Evolutionary conservation across 2,888 invertebrate genomes (phyloP).

Genomic region (Thalpophila matura): DNA sequence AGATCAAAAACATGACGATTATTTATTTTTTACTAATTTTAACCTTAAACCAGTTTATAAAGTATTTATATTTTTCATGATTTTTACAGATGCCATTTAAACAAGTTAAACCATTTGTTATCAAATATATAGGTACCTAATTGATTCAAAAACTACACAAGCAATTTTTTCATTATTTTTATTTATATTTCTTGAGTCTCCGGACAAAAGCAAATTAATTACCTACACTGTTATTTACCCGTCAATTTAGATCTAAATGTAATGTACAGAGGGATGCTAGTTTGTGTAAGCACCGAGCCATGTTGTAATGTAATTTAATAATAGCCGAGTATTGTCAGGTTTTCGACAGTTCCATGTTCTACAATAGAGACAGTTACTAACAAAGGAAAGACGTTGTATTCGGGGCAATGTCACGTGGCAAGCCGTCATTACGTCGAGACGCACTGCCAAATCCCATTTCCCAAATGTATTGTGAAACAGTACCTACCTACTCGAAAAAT

Average conservation of each 20-base stretch:
- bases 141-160: too few relatives aligned
- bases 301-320: slow-evolving; percentile 27
- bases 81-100: too few relatives aligned
- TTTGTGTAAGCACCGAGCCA: slow-evolving; percentile 28
- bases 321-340: slow-evolving; percentile 16
- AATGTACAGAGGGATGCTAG: slow-evolving; percentile 31
- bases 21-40: not conserved
- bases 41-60: too few relatives aligned
- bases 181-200: slow-evolving; percentile 4
- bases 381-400: slow-evolving; percentile 25
- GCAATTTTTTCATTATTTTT: not conserved
- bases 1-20: not conserved
- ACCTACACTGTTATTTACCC: slow-evolving; percentile 14
- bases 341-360: slow-evolving; percentile 12
- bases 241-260: slow-evolving; percentile 31
- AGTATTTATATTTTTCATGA: too few relatives aligned
- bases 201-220: slow-evolving; percentile 25
- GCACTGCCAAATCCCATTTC: slow-evolving; percentile 36
- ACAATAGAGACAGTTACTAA: slow-evolving; percentile 14
- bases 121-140: too few relatives aligned
- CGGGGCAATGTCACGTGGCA: slow-evolving; percentile 29
- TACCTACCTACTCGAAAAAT: slow-evolving; percentile 16
- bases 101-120: too few relatives aligned
- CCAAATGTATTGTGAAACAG: slow-evolving; percentile 25
- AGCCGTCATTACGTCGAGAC: slow-evolving; percentile 39